These are phyloP conservation scores for Passer domesticus DNA, from an alignment of 2,113 vertebrate genomes.

Conservation along the genomic window DNA sequence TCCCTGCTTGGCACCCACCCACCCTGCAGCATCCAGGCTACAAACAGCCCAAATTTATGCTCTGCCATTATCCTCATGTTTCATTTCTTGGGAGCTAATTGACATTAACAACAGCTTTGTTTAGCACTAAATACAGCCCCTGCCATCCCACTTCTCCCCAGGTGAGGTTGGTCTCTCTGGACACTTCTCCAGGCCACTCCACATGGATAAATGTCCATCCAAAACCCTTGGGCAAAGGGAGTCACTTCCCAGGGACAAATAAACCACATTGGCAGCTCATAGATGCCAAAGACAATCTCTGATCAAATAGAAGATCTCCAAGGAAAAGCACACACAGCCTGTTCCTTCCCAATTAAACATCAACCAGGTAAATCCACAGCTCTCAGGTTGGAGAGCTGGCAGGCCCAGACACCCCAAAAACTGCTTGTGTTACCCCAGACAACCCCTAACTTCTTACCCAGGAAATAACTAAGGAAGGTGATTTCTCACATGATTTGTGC, in stretches of 20 bases:
- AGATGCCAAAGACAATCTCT: background rate
- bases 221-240: background rate
- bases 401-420: accelerated
- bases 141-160: background rate
- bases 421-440: background rate
- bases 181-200: background rate
- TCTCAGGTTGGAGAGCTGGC: background rate
- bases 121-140: background rate
- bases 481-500: background rate
- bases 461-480: background rate
- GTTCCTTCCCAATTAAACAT: background rate
- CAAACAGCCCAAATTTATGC: background rate
- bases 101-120: background rate
- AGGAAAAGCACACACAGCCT: background rate
- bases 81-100: background rate
- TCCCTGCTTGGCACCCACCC: background rate
- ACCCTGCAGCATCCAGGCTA: background rate
- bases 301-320: background rate
- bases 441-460: background rate
- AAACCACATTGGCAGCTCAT: background rate
- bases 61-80: background rate
- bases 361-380: background rate
- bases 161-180: background rate
- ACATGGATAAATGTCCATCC: background rate
- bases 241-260: background rate